A percentile compares a stretch with the other conserved stretches of the same genome.
Conservation (phyloP, 2,888 invertebrate species). For the Laothoe populi region DNA sequence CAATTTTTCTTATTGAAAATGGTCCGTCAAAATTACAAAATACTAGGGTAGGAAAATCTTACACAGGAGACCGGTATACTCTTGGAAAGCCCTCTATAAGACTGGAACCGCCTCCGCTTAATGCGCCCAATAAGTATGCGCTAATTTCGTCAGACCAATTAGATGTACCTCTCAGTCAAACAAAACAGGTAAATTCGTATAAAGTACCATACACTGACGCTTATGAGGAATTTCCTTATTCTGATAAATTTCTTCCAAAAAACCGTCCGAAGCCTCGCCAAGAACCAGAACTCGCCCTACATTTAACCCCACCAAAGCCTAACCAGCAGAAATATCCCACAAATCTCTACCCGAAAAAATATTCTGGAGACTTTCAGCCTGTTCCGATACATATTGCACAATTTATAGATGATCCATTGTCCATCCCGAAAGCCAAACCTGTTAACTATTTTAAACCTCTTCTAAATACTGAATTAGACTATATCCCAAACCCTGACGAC, state of each 20-base stretch:
- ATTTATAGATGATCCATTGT: constrained; percentile 56
- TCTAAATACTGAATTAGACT: constrained; percentile 56
- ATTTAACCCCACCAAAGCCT: constrained; percentile 62
- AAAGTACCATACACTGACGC: not conserved
- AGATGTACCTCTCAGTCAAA: constrained; percentile 35
- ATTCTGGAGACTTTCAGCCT: constrained; percentile 75
- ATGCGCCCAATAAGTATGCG: constrained; percentile 64
- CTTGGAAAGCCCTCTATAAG: constrained; percentile 61
- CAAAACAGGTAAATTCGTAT: constrained; percentile 49
- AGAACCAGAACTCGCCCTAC: constrained; percentile 60
- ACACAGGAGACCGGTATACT: constrained; percentile 35
- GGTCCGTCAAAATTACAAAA: constrained; percentile 6
- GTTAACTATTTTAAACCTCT: constrained; percentile 66
- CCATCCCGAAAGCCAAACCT: constrained; percentile 76
- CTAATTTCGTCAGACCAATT: constrained; percentile 69
- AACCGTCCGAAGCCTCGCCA: constrained; percentile 51
- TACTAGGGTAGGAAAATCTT: constrained; percentile 31
- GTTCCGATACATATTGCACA: constrained; percentile 71
- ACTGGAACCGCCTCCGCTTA: constrained; percentile 65
- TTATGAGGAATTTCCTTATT: constrained; percentile 1
- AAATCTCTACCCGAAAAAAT: constrained; percentile 85
- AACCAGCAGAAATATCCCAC: constrained; percentile 75
- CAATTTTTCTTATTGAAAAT: constrained; percentile 45
- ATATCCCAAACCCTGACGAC: constrained; percentile 56
- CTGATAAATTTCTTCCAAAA: constrained; percentile 36